These are phyloP conservation scores for Cassiopea andromeda DNA, from an alignment of 30 jellyfish, hydroid and myxozoan genomes.

Conservation along the genomic window DNA sequence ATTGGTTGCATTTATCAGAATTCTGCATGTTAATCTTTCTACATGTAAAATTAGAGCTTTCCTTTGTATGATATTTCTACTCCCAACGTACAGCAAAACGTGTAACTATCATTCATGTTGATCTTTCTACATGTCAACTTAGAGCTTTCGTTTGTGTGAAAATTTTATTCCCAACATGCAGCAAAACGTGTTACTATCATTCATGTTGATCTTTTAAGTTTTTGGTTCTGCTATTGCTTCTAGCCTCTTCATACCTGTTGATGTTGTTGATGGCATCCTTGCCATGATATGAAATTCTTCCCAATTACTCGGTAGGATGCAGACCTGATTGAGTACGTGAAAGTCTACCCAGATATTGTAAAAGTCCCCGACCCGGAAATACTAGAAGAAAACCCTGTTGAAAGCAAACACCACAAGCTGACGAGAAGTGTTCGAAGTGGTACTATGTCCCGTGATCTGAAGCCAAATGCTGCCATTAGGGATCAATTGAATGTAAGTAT, in stretches of 20 bases:
- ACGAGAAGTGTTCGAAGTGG: conserved; percentile 98
- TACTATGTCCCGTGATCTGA: conserved; percentile 95
- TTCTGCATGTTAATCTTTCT: too few species aligned
- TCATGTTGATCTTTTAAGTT: too few species aligned
- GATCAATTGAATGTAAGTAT: conserved; percentile 85
- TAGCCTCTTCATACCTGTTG: background rate
- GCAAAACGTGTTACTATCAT: too few species aligned
- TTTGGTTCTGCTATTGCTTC: background rate
- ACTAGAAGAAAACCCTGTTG: conserved; percentile 93
- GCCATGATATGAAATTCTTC: background rate
- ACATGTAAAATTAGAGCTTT: too few species aligned
- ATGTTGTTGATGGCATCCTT: background rate
- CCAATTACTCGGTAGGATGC: conserved; percentile 87
- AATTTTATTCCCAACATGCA: too few species aligned
- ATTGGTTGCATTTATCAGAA: too few species aligned
- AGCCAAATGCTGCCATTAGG: conserved; percentile 97
- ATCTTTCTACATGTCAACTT: too few species aligned
- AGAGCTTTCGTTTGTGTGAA: too few species aligned
- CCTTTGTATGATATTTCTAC: too few species aligned
- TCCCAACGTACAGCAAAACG: too few species aligned
- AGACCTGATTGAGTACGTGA: conserved; percentile 92
- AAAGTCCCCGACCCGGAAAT: conserved; percentile 95
- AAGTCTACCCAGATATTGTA: conserved; percentile 98
- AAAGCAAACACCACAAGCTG: conserved; percentile 96
- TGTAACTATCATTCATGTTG: too few species aligned